Base-by-base conservation (phyloP, 2,113 vertebrate genomes). In the Cnemophilus loriae region DNA sequence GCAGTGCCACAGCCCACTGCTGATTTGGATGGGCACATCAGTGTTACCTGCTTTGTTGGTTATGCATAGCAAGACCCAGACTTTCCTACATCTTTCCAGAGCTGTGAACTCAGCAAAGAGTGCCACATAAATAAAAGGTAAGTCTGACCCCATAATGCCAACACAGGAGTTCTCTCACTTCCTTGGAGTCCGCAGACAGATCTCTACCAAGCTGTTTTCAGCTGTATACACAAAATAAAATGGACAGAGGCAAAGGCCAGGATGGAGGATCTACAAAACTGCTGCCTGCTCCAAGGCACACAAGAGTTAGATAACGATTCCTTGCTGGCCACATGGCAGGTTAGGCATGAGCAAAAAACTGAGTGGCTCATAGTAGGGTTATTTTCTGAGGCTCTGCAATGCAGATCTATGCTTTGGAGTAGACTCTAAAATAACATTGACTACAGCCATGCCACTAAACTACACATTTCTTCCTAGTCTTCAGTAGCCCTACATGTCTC, bases 351-450 rank as follows among this genome's bases (percentile, higher is more conserved):
- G 61, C 30, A 76, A 0, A 21, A 77, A 79, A 59, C 16, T 3
- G 0, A 57, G 18, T 8, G 17, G 35, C 35, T 53, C 2, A 0
- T 10, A 65, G 16, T 0, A 90, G 10, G 8, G 11, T n/a, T 42
- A 35, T 86, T 70, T 68, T 56, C 47, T 42, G 56, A 89, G 57
- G 49, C 53, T 76, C 81, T 53, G 55, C 35, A 76, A 67, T 33
- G 65, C n/a, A 80, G 52, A 79, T 21, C 35, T 65, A 0, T 42
- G 37, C 19, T 76, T 80, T 35, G n/a, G 63, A 91, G 23, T 4
- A 53, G 42, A 79, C 20, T 70, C 60, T 69, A 37, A 42, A 90
- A 59, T 13, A 64, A 83, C 49, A 50, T 3, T 61, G 42, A 83
- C 60, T 67, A 69, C 1, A 4, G 28, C 10, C 19, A 61, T 14